phyloP scores from a whole-genome alignment of 1,140 invertebrate genomes.

The Cotesia typhae region DNA sequence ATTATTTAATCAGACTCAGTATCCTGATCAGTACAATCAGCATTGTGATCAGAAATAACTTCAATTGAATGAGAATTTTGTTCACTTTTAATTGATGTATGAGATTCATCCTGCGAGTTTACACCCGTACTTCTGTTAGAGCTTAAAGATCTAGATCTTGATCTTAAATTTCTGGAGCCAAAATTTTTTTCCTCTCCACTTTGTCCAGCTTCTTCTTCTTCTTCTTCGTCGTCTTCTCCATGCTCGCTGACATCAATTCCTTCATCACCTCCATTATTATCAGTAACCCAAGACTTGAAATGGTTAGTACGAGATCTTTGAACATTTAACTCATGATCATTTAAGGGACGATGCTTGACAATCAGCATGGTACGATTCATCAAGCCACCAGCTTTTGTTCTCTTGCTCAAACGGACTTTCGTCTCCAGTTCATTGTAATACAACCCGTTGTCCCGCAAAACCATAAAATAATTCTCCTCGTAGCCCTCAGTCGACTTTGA shows the following conservation, averaged over 20 bases:
- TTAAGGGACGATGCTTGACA: constrained; percentile 88
- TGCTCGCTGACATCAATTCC: constrained; percentile 35
- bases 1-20: no score
- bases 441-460: constrained; percentile 88
- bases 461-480: constrained; percentile 98
- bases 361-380: constrained; percentile 84
- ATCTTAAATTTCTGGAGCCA: no score
- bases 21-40: no score
- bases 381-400: constrained; percentile 78
- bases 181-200: constrained; percentile 36
- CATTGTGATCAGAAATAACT: no score
- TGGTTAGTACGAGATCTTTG: constrained; percentile 87
- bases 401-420: constrained; percentile 89
- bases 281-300: constrained; percentile 85
- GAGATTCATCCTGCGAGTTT: no score
- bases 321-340: constrained; percentile 85
- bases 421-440: constrained; percentile 99
- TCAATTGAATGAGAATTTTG: no score
- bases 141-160: no score
- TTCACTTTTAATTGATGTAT: no score
- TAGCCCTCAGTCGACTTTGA: constrained; percentile 97
- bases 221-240: constrained; percentile 55
- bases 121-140: no score
- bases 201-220: constrained; percentile 51
- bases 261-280: constrained; percentile 73